Evolutionary conservation across 1,140 invertebrate genomes (phyloP), one percentile per base, ranked within the genome.

Genomic region (Hirudo medicinalis): DNA sequence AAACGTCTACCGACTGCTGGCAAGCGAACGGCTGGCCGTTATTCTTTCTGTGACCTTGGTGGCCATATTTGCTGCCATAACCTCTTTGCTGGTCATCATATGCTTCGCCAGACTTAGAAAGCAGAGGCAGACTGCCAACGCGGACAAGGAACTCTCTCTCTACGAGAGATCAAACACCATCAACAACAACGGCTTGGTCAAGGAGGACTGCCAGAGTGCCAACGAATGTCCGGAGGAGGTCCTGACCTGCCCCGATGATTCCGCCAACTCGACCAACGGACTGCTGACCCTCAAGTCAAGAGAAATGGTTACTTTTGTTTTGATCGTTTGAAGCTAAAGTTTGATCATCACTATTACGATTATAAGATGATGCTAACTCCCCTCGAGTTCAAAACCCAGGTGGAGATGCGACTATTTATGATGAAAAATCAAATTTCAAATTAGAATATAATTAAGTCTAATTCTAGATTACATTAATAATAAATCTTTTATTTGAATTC

Each of bases 11-110:
- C 19, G 53, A 53, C n/a, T 70, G 3, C 53, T 70, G 69, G 69
- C 69, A 9, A 70, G 69, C 69, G 69, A 70, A 49, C 19, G 53
- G 8, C 69, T 70, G 25, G 69, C 69, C n/a, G 49, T 70, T 40
- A 53, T 43, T 11, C 53, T 70, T 8, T 25, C 49, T 15, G 69
- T 36, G 8, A 54, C 69, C 32, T 22, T 70, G 69, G 69, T 70
- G 69, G 69, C 69, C 36, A 70, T 70, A 49, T 49, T 70, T 17
- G 22, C 25, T 13, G 69, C 69, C 69, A 70, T 70, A 25, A 53
- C 22, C n/a, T 49, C 43, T 20, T 6, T 70, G 6, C 32, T 70
- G 40, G 40, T 29, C 40, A 54, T 70, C 5, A 70, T 70, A 20
- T 70, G 69, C 53, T 70, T 49, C 69, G 69, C 49, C 19, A 40